Base-by-base conservation (phyloP, 2,113 vertebrate genomes). In the Gorsachius goisagi region DNA sequence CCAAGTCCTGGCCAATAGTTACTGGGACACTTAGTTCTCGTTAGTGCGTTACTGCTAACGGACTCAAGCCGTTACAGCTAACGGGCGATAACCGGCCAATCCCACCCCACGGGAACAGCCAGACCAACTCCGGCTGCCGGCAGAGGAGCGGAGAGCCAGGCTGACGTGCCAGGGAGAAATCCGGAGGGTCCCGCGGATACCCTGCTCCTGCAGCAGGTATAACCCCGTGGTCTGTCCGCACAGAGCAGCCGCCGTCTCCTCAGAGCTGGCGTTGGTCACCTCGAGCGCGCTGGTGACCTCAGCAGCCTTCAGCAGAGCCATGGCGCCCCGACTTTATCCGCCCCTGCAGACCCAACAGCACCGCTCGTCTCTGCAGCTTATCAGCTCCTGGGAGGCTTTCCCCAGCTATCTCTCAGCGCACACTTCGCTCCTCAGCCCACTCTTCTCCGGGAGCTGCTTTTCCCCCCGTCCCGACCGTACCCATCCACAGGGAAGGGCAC, bases 101-200 rank as follows among this genome's bases (percentile, higher is more conserved):
- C 11, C 2, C 17, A 24, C 20, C 59, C 23, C 41, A 0, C 0
- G 24, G 78, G 50, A 28, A 28, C 52, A 28, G 73, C 3, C 26
- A 4, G 23, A 30, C 41, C 55, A 30, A 2, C 0, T 6, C 32
- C 3, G 0, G n/a, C 50, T 3, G 35, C 4, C n/a, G 47, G 3
- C 49, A 1, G 24, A 24, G 44, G 33, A 73, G 47, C 2, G 4
- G 28, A 20, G 35, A 27, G 50, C 33, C 50, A 19, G 0, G 0
- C 37, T 32, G 47, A 60, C 32, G 8, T 2, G 3, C 55, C 55
- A 12, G 68, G 15, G 37, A n/a, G 35, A 55, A 15, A 30, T 11
- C 0, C 16, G 45, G 32, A 35, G 30, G 68, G 44, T 62, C 12
- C 17, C 32, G 12, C 23, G 6, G 28, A 19, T 17, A 30, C 11